Percentiles rank a stretch among this genome's conserved stretches.
phyloP scores from a whole-genome alignment of 2,888 invertebrate genomes.

The Pollenia angustigena region DNA sequence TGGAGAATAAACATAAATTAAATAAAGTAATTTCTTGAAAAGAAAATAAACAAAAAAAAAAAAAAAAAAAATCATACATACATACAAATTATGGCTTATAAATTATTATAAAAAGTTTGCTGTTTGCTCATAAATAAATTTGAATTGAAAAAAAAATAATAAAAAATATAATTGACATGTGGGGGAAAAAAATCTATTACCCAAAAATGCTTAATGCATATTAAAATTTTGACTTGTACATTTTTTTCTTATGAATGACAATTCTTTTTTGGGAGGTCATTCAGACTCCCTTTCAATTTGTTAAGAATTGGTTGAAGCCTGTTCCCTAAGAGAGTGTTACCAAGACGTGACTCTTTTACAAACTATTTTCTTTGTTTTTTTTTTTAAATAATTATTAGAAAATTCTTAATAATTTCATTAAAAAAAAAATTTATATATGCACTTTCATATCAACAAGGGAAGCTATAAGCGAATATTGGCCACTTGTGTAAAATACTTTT shows the following conservation, averaged over 20 bases:
- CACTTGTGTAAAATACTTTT: background rate
- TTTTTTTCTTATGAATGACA: background rate
- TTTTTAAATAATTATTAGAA: constrained; percentile 37
- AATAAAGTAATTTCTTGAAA: constrained; percentile 40
- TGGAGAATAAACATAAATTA: constrained; percentile 70
- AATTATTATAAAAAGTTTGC: constrained; percentile 58
- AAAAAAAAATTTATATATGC: constrained; percentile 24
- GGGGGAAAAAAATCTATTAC: constrained; percentile 41
- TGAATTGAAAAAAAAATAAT: constrained; percentile 38
- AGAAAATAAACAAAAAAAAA: constrained; percentile 29
- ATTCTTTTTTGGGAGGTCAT: constrained; percentile 41
- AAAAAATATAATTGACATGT: constrained; percentile 1
- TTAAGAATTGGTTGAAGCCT: background rate
- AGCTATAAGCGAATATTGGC: background rate
- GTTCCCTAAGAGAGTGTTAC: constrained; percentile 35
- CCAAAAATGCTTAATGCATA: constrained; percentile 52
- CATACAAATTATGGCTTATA: constrained; percentile 34
- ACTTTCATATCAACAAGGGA: background rate
- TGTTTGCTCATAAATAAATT: constrained; percentile 45
- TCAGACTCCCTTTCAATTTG: constrained; percentile 51
- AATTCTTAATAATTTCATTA: constrained; percentile 52
- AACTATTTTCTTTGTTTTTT: constrained; percentile 34
- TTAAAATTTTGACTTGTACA: constrained; percentile 22
- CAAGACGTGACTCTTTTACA: constrained; percentile 60
- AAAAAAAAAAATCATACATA: too few species aligned